Evolutionary conservation across 1,140 invertebrate species (phyloP), one percentile per base, ranked within the genome.

Genomic region (Campodea augens): DNA sequence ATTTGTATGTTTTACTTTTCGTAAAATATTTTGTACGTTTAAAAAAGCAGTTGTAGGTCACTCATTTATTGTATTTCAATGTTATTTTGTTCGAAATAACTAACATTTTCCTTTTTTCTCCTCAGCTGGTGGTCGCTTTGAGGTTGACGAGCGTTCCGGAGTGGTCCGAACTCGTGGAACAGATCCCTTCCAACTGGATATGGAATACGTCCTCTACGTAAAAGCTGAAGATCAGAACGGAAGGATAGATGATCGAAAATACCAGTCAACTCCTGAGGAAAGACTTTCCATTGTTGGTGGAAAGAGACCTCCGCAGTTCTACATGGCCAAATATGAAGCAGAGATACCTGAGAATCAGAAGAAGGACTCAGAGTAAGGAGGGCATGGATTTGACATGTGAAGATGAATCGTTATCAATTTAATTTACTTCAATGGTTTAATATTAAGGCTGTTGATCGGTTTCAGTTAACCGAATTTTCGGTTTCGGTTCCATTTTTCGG

Each of bases 201-300:
- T 91, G 83, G 89, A 93, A 58, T 93, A 93, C 60, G 87, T 92
- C 15, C 66, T 93, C 44, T 93, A 93, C 58, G 88, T 93, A 12
- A 91, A 91, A 65, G 88, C 89, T 0, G 88, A 93, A 68, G 89
- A 93, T 69, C 87, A 87, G 62, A 91, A 88, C 59, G 88, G 88
- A 19, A 73, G 86, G 42, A 75, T 88, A 10, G 86, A 88, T 55
- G 86, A 91, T 53, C 72, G 81, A 44, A 69, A 78, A 39, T 92
- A 80, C 62, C 88, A 91, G 62, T 85, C 84, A 1, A 92, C 89
- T 19, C 77, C 80, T 4, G 89, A 93, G 60, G 86, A 91, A 57
- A 69, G 87, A 1, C 63, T 93, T 5, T 90, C 85, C 18, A 92
- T 92, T 57, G 85, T 92, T 18, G 89, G 88, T 19, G 89, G 88